Evolutionary conservation across 2,113 vertebrate species (phyloP).

Genomic region (Sander vitreus): DNA sequence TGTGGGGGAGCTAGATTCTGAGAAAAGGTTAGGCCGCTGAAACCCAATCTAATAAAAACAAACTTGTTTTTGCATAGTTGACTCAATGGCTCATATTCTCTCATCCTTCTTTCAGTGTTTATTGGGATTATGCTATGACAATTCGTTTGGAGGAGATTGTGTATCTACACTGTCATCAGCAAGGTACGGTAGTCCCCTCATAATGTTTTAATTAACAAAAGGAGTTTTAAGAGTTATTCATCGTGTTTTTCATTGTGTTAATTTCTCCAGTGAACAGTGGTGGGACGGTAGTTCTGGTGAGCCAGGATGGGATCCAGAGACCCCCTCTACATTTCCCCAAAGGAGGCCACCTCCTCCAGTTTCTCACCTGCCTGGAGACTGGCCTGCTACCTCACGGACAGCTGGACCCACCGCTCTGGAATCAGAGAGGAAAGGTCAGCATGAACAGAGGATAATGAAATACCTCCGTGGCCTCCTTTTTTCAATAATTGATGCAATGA

Average conservation of each 20-base stretch:
- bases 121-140: slow-evolving; percentile 99
- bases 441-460: neutral
- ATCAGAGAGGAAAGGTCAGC: slow-evolving; percentile 95
- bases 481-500: too few relatives aligned
- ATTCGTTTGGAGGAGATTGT: slow-evolving; percentile 98
- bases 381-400: slow-evolving; percentile 96
- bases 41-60: neutral
- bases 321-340: slow-evolving; percentile 95
- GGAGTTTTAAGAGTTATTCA: neutral
- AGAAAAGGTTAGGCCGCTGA: slow-evolving; percentile 89
- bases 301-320: slow-evolving; percentile 98
- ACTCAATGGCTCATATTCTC: neutral
- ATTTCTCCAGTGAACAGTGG: slow-evolving; percentile 92
- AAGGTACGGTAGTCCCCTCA: slow-evolving; percentile 82
- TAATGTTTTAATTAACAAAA: neutral
- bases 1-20: slow-evolving; percentile 94
- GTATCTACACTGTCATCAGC: slow-evolving; percentile 98
- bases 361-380: slow-evolving; percentile 97
- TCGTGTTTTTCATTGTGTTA: neutral
- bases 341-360: slow-evolving; percentile 96
- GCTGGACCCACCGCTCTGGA: slow-evolving; percentile 97
- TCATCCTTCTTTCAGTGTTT: slow-evolving; percentile 85
- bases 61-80: neutral
- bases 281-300: slow-evolving; percentile 96
- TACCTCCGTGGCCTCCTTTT: neutral